Conservation (phyloP, 2,888 invertebrate species). For the Meiosimyza decipiens region DNA sequence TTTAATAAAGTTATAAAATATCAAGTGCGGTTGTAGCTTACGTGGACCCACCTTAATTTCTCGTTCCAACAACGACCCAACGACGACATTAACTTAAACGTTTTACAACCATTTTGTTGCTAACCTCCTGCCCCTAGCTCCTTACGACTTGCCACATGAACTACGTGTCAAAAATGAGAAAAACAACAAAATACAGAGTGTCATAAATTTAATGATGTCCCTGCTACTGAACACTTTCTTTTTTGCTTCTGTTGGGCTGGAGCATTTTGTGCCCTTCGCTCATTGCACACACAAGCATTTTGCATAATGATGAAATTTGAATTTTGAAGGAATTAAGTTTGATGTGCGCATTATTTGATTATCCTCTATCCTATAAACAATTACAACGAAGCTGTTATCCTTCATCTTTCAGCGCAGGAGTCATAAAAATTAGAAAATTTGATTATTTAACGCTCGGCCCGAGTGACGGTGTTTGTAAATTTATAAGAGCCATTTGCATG, state of each 20-base stretch:
- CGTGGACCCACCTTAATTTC: conserved; percentile 46
- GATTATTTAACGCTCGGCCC: conserved; percentile 52
- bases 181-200: not conserved
- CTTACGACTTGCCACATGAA: not conserved
- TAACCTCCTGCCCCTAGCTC: not conserved
- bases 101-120: conserved; percentile 37
- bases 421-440: conserved; percentile 63
- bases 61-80: conserved; percentile 37
- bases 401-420: conserved; percentile 47
- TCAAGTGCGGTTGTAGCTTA: conserved; percentile 2
- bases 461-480: too few species aligned
- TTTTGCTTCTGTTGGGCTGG: too few species aligned
- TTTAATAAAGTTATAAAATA: conserved; percentile 32
- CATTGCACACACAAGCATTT: not conserved
- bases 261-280: not conserved
- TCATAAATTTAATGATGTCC: conserved; percentile 29
- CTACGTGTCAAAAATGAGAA: conserved; percentile 20
- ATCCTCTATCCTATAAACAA: conserved; percentile 45
- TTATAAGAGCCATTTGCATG: conserved; percentile 53
- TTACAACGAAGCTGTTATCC: conserved; percentile 32
- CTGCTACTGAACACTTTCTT: not conserved
- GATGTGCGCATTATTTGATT: conserved; percentile 50
- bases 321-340: conserved; percentile 8
- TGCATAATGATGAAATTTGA: conserved; percentile 30
- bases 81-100: conserved; percentile 35